These are phyloP conservation scores for Armadillidium nasatum DNA, from an alignment of 1,140 invertebrate genomes.

Conservation along the genomic window DNA sequence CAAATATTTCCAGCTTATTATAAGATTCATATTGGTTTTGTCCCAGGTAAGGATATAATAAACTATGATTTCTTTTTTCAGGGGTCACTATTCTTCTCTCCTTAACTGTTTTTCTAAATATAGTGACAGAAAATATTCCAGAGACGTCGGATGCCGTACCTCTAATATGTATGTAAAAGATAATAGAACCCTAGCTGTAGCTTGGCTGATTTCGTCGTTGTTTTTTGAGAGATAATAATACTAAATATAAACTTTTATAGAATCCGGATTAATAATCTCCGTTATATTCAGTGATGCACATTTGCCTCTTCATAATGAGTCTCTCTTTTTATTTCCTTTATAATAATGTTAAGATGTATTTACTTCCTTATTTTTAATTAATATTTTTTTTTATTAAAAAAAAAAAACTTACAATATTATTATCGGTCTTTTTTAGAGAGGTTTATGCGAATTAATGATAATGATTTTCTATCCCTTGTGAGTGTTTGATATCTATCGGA, in stretches of 20 bases:
- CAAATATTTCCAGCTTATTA: not conserved
- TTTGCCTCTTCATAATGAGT: no score
- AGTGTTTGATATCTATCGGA: no score
- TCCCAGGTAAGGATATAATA: slow-evolving; percentile 13
- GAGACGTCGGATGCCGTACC: slow-evolving; percentile 70
- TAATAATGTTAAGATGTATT: no score
- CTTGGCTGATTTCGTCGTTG: slow-evolving; percentile 5
- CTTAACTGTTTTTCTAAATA: slow-evolving; percentile 66
- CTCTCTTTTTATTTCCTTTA: no score
- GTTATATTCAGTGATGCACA: not conserved
- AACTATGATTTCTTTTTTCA: slow-evolving; percentile 48
- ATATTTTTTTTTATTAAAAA: no score
- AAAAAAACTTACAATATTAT: no score
- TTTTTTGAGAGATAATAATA: not conserved
- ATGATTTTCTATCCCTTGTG: no score
- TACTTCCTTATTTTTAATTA: no score
- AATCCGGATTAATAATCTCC: not conserved
- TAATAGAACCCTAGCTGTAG: not conserved
- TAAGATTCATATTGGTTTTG: not conserved
- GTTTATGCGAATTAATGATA: no score
- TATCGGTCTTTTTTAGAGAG: no score
- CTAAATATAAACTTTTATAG: no score
- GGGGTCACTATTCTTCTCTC: slow-evolving; percentile 68
- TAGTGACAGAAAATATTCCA: slow-evolving; percentile 62
- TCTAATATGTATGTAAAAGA: slow-evolving; percentile 70